A percentile compares a stretch with the other conserved stretches of the same genome.
Conservation (phyloP, 2,113 vertebrate species). For the Myocastor coypus region DNA sequence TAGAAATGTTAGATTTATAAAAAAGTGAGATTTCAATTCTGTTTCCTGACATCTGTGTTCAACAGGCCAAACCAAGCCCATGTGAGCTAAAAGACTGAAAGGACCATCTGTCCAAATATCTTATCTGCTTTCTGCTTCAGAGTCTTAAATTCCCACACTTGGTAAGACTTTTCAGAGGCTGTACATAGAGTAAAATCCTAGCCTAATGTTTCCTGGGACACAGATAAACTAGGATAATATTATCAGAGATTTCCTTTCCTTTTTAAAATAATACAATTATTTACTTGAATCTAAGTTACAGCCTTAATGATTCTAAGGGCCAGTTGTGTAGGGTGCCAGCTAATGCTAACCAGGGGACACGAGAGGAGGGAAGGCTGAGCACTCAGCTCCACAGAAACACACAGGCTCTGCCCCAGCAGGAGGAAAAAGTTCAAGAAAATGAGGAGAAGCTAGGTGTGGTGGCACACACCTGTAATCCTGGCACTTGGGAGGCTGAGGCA, state of each 20-base stretch:
- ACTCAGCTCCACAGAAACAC: background rate
- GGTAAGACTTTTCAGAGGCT: background rate
- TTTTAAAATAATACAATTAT: constrained; percentile 21
- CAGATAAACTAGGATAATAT: constrained; percentile 25
- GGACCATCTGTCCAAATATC: background rate
- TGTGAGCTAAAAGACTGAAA: background rate
- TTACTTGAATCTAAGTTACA: constrained; percentile 17
- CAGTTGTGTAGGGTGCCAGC: background rate
- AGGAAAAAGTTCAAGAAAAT: background rate
- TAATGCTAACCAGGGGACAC: background rate
- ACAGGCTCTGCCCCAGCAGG: background rate
- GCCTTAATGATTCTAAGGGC: background rate
- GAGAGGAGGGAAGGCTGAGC: background rate
- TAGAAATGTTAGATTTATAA: constrained; percentile 80
- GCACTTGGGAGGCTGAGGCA: too few relatives aligned
- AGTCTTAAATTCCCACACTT: background rate
- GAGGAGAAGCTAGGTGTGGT: background rate
- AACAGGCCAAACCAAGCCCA: background rate
- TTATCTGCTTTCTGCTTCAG: background rate
- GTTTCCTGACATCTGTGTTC: constrained; percentile 42
- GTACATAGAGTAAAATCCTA: background rate
- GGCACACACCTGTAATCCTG: too few relatives aligned
- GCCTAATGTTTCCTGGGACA: background rate
- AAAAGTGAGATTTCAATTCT: constrained; percentile 62
- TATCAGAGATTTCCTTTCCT: background rate